These are phyloP conservation scores for Drosophila grimshawi DNA, from an alignment of 1,140 invertebrate species.

Conservation along the genomic window DNA sequence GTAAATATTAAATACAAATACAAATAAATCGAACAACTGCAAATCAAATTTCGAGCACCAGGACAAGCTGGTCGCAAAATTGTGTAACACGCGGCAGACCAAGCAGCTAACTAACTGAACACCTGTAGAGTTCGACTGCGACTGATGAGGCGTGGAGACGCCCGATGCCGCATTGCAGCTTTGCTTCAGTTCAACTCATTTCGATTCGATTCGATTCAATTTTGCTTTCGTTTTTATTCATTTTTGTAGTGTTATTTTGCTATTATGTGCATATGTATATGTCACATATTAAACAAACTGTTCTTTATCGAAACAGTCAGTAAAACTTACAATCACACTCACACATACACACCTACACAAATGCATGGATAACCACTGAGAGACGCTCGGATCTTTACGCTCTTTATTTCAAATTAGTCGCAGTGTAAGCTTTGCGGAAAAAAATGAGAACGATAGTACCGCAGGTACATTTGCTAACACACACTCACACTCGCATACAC, in stretches of 20 bases:
- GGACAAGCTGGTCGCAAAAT: conserved; percentile 1
- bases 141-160: conserved; percentile 32
- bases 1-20: background rate
- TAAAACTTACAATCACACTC: background rate
- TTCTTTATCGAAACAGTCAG: conserved; percentile 42
- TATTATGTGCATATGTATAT: conserved; percentile 16
- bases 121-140: conserved; percentile 36
- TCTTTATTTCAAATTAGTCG: conserved; percentile 6
- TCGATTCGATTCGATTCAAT: background rate
- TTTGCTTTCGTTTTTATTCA: background rate
- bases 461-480: background rate
- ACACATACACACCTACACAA: background rate
- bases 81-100: background rate
- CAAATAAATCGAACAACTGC: background rate
- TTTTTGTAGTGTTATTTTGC: background rate
- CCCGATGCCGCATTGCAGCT: conserved; percentile 50
- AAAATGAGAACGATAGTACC: conserved; percentile 13
- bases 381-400: conserved; percentile 11
- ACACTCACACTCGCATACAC: no score
- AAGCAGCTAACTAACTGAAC: conserved; percentile 38
- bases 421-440: conserved; percentile 12
- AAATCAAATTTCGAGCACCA: conserved; percentile 5
- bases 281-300: conserved; percentile 39
- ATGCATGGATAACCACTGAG: background rate
- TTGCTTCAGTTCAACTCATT: conserved; percentile 50